These are phyloP conservation scores for Liparis tanakae DNA, from an alignment of 2,797 vertebrate genomes.

Conservation along the genomic window DNA sequence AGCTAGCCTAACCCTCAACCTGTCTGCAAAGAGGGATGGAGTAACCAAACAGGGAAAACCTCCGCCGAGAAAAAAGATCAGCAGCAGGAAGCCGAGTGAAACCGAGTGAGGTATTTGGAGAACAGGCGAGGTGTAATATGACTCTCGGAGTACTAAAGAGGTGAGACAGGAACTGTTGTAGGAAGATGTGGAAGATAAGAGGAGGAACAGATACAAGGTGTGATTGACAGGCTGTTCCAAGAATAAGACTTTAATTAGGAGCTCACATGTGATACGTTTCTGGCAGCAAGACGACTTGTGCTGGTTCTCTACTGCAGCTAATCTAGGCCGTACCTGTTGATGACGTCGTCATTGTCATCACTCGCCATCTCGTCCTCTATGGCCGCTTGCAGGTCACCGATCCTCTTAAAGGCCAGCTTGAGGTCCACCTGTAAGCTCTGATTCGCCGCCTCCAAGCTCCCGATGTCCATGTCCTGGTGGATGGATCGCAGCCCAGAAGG, in stretches of 20 bases:
- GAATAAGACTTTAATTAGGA: neutral
- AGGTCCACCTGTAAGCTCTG: constrained; percentile 98
- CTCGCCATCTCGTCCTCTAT: constrained; percentile 99
- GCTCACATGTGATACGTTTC: constrained; percentile 23
- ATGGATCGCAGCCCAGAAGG: constrained; percentile 69
- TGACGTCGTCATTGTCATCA: constrained; percentile 95
- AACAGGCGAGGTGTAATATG: constrained; percentile 44
- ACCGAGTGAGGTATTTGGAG: constrained; percentile 56
- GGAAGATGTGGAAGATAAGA: constrained; percentile 36
- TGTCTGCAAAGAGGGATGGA: constrained; percentile 54
- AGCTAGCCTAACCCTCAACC: constrained; percentile 65
- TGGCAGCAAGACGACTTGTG: constrained; percentile 10
- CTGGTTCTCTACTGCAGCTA: constrained; percentile 20
- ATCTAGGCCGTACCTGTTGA: constrained; percentile 88
- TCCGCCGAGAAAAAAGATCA: constrained; percentile 58
- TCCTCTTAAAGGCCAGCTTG: constrained; percentile 98
- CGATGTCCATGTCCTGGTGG: constrained; percentile 97
- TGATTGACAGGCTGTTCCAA: constrained; percentile 57
- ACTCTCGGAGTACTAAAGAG: constrained; percentile 50
- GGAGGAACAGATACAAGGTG: constrained; percentile 42
- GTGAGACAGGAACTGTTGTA: constrained; percentile 48
- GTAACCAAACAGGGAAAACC: constrained; percentile 60
- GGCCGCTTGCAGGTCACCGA: constrained; percentile 96
- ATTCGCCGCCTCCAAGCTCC: constrained; percentile 96
- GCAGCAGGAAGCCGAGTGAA: constrained; percentile 59